Conservation (phyloP, 2,113 vertebrate genomes). For the Smithornis capensis region DNA sequence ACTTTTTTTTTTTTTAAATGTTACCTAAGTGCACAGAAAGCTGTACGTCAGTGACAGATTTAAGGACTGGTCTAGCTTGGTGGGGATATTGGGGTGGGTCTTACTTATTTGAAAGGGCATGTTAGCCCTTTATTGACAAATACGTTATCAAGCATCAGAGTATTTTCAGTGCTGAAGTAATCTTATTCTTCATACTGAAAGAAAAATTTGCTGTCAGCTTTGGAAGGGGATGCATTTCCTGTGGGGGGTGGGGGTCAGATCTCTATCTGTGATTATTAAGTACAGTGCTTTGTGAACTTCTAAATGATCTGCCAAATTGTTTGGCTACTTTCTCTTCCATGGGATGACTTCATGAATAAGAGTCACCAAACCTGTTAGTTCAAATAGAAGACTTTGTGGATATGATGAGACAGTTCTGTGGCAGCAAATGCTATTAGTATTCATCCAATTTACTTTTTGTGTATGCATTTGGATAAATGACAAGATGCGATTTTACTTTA, state of each 20-base stretch:
- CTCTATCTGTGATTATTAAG: background rate
- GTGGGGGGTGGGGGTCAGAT: background rate
- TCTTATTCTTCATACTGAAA: background rate
- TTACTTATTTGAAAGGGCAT: background rate
- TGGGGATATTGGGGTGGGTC: background rate
- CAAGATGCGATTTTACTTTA: background rate
- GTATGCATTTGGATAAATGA: background rate
- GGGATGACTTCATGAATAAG: background rate
- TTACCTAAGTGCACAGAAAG: background rate
- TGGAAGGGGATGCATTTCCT: background rate
- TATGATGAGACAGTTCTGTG: background rate
- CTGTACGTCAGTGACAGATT: background rate
- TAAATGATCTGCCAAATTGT: conserved; percentile 5
- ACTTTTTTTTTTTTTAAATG: too few relatives aligned
- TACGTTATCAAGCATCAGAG: background rate
- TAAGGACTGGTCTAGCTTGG: background rate
- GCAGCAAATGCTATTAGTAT: background rate
- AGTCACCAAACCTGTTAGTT: background rate
- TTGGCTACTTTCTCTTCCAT: background rate
- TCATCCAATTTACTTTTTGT: background rate
- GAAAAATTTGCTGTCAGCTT: background rate
- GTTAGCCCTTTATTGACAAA: conserved; percentile 22
- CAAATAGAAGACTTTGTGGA: background rate
- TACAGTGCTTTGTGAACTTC: background rate
- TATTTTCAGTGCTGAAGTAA: conserved; percentile 37